Evolutionary conservation across 2,888 invertebrate species (phyloP).

Genomic region (Eilema griseolum): DNA sequence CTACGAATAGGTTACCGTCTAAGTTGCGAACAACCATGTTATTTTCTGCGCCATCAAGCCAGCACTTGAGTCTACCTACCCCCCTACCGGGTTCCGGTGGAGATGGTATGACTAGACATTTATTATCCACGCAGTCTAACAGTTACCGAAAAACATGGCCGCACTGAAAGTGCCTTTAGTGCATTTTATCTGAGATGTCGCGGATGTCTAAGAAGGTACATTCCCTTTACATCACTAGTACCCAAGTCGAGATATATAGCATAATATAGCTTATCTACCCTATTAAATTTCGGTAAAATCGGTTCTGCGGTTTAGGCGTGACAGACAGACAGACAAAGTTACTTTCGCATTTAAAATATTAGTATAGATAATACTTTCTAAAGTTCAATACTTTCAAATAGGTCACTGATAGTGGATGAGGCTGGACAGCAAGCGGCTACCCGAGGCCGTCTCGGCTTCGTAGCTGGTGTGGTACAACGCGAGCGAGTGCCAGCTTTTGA

Average conservation of each 20-base stretch:
- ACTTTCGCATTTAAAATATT: too few species aligned
- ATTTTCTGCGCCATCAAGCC: background rate
- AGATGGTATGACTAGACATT: background rate
- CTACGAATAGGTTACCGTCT: background rate
- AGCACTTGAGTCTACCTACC: background rate
- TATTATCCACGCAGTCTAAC: background rate
- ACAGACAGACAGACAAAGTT: too few species aligned
- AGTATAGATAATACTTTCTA: too few species aligned
- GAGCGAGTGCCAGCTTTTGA: slow-evolving; percentile 96
- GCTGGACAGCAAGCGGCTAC: slow-evolving; percentile 71
- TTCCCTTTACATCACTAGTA: too few species aligned
- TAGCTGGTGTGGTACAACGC: slow-evolving; percentile 96
- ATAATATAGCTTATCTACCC: too few species aligned
- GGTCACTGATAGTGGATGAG: slow-evolving; percentile 83
- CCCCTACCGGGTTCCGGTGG: background rate
- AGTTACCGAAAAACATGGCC: too few species aligned
- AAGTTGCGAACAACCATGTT: background rate
- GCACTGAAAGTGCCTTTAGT: too few species aligned
- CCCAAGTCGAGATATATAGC: too few species aligned
- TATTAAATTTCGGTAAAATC: too few species aligned
- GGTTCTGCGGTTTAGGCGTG: too few species aligned
- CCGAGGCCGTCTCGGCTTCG: slow-evolving; percentile 90
- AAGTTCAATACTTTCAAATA: slow-evolving; percentile 36
- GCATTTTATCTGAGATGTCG: too few species aligned
- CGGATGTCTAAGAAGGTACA: too few species aligned